Evolutionary conservation across 2,797 vertebrate genomes (phyloP), one percentile per base, ranked within the genome.

Genomic region (Rhodeus uyekii): DNA sequence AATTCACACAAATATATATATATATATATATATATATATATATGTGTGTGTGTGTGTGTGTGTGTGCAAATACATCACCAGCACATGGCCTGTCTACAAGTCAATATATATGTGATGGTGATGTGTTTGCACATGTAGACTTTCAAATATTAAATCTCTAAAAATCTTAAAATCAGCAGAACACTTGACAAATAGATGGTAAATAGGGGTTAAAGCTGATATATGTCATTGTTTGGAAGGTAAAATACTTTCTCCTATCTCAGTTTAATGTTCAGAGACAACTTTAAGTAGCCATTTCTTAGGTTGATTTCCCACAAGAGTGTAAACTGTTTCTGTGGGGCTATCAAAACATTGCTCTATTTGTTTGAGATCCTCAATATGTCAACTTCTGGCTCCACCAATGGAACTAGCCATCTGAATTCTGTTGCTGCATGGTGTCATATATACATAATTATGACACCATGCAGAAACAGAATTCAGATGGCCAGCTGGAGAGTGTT

Each of bases 31-130:
- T n/a, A n/a, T n/a, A n/a, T n/a, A n/a, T n/a, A n/a, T n/a, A n/a
- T n/a, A n/a, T n/a, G n/a, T n/a, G n/a, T n/a, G n/a, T n/a, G n/a
- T n/a, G n/a, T n/a, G n/a, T n/a, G n/a, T n/a, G n/a, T n/a, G n/a
- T n/a, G n/a, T n/a, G n/a, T n/a, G n/a, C n/a, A n/a, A n/a, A n/a
- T n/a, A n/a, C n/a, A n/a, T n/a, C n/a, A n/a, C n/a, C n/a, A n/a
- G n/a, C n/a, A n/a, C n/a, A n/a, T n/a, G n/a, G n/a, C n/a, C n/a
- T n/a, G n/a, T n/a, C n/a, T n/a, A n/a, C n/a, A n/a, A n/a, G n/a
- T n/a, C n/a, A n/a, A n/a, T n/a, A n/a, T n/a, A n/a, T n/a, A n/a
- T 53, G 74, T 48, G 75, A 22, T 36, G 76, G 44, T 78, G 39
- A 65, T 4, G 39, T 5, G 55, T 68, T 65, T 50, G 58, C 48